Percentiles rank a stretch among this genome's conserved stretches.
These are phyloP conservation scores for Baryphthengus martii DNA, from an alignment of 2,113 vertebrate species.

Conservation along the genomic window DNA sequence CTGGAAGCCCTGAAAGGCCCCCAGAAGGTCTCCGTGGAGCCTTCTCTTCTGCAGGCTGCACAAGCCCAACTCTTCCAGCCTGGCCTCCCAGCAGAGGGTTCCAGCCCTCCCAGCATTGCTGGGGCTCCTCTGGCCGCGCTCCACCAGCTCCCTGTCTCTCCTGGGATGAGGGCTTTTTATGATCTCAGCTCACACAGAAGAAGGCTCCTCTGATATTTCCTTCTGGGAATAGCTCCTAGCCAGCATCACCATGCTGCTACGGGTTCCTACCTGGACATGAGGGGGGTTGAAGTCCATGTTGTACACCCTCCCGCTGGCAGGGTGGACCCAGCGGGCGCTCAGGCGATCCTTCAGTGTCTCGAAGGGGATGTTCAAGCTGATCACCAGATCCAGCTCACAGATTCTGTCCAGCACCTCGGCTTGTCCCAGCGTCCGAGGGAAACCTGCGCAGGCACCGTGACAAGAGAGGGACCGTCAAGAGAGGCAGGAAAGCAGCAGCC, in stretches of 20 bases:
- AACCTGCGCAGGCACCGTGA: conserved; percentile 73
- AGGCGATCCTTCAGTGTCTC: conserved; percentile 91
- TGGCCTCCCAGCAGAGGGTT: not conserved
- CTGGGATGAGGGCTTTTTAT: not conserved
- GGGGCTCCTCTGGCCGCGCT: not conserved
- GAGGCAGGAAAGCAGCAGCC: not conserved
- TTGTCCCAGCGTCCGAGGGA: conserved; percentile 87
- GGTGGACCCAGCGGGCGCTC: conserved; percentile 91
- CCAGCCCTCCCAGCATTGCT: not conserved
- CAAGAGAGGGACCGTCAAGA: rapidly evolving
- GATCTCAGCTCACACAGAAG: rapidly evolving
- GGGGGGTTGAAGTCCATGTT: conserved; percentile 96
- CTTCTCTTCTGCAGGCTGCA: not conserved
- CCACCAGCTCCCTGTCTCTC: not conserved
- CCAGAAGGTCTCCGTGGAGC: not conserved
- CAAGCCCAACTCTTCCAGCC: not conserved
- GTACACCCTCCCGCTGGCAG: conserved; percentile 88
- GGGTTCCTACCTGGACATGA: conserved; percentile 72
- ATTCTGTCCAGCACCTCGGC: conserved; percentile 83
- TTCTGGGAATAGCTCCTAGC: rapidly evolving
- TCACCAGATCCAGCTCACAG: conserved; percentile 87
- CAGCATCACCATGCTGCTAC: rapidly evolving
- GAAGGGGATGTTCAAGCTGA: conserved; percentile 91
- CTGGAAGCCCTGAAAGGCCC: not conserved
- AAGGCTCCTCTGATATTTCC: not conserved